phyloP scores from a whole-genome alignment of 2,888 invertebrate genomes.

The Ormia ochracea region DNA sequence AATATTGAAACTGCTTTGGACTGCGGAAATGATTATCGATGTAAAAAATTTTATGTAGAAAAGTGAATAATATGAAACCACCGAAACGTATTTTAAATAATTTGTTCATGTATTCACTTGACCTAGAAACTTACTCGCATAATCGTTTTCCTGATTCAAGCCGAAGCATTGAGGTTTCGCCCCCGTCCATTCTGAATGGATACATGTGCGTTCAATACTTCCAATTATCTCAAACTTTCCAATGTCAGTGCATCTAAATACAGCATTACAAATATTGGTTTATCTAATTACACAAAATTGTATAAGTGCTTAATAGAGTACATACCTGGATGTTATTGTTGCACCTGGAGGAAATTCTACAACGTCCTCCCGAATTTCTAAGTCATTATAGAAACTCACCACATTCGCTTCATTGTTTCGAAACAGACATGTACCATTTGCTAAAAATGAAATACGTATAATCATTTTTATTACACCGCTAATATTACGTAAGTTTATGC shows the following conservation, averaged over 20 bases:
- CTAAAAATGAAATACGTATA: slow-evolving; percentile 66
- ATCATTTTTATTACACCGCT: too few relatives aligned
- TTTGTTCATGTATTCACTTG: not conserved
- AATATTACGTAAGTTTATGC: too few relatives aligned
- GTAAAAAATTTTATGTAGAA: too few relatives aligned
- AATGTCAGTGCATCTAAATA: slow-evolving; percentile 85
- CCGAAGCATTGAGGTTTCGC: slow-evolving; percentile 87
- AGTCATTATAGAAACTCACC: slow-evolving; percentile 88
- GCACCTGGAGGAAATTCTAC: slow-evolving; percentile 88
- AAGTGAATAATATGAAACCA: too few relatives aligned
- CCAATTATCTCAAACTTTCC: slow-evolving; percentile 92
- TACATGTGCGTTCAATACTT: slow-evolving; percentile 83
- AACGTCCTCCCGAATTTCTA: slow-evolving; percentile 85
- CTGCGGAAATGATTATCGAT: too few relatives aligned
- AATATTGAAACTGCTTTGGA: too few relatives aligned
- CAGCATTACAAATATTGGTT: not conserved
- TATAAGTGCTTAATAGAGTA: too few relatives aligned
- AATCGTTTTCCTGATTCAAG: slow-evolving; percentile 90
- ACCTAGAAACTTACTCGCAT: slow-evolving; percentile 82
- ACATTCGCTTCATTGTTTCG: slow-evolving; percentile 87
- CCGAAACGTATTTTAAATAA: not conserved
- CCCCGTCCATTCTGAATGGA: slow-evolving; percentile 89
- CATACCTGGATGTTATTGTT: slow-evolving; percentile 81
- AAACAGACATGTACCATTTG: slow-evolving; percentile 86
- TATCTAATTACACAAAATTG: not conserved